These are phyloP conservation scores for Columba guinea DNA, from an alignment of 2,797 vertebrate species.

Conservation along the genomic window DNA sequence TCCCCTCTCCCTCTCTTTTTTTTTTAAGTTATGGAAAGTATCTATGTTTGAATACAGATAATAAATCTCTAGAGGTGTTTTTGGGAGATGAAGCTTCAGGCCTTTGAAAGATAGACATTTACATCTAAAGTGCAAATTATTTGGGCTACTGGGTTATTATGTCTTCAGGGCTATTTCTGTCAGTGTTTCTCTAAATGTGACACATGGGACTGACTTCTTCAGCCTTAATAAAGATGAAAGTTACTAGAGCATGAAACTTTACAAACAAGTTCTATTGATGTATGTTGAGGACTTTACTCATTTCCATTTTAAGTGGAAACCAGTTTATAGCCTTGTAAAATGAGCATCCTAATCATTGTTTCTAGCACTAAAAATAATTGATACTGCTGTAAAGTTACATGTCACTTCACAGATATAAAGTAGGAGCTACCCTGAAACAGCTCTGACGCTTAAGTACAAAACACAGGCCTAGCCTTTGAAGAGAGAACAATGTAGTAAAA, in stretches of 20 bases:
- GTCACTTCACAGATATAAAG: not conserved
- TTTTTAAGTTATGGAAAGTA: not conserved
- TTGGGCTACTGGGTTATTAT: slow-evolving; percentile 47
- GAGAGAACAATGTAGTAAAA: not conserved
- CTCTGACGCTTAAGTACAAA: not conserved
- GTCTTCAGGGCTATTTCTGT: slow-evolving; percentile 41
- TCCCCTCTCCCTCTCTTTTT: not conserved
- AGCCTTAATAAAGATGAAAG: slow-evolving; percentile 45
- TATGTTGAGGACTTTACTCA: slow-evolving; percentile 31
- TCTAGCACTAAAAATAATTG: slow-evolving; percentile 36
- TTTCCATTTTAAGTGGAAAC: slow-evolving; percentile 66
- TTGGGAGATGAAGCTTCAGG: not conserved
- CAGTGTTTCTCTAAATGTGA: slow-evolving; percentile 35
- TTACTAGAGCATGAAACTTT: slow-evolving; percentile 47
- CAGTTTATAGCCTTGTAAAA: slow-evolving; percentile 48
- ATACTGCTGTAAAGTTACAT: not conserved
- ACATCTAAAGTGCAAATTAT: slow-evolving; percentile 65
- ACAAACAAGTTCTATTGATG: slow-evolving; percentile 48
- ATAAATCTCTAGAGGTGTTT: not conserved
- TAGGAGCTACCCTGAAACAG: not conserved
- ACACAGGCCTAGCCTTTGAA: not conserved
- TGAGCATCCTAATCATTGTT: slow-evolving; percentile 35
- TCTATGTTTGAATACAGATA: not conserved
- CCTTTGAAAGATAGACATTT: slow-evolving; percentile 3
- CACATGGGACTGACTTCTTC: slow-evolving; percentile 31